Evolutionary conservation across 2,797 vertebrate genomes (phyloP).

Genomic region (Sebastes taczanowskii): DNA sequence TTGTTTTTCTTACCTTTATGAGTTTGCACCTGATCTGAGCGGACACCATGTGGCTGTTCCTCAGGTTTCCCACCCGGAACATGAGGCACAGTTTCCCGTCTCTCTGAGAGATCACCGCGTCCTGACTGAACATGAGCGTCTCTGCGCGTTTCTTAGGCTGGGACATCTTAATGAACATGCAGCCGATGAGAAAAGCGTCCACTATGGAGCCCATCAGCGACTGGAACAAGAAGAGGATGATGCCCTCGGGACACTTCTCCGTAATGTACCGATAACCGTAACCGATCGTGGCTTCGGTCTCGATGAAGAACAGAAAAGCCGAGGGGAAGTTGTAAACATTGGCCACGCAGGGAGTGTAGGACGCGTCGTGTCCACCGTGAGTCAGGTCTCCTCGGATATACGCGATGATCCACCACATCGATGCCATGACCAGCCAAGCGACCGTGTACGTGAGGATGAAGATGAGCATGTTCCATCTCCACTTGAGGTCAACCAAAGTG

Average conservation of each 20-base stretch:
- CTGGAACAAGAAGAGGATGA: slow-evolving; percentile 93
- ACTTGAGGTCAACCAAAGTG: slow-evolving; percentile 92
- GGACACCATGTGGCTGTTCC: slow-evolving; percentile 96
- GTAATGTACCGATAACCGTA: slow-evolving; percentile 93
- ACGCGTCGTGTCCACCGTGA: slow-evolving; percentile 75
- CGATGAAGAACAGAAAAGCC: slow-evolving; percentile 94
- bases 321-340: slow-evolving; percentile 96
- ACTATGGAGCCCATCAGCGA: slow-evolving; percentile 92
- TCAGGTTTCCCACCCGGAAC: slow-evolving; percentile 93
- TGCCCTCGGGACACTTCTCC: slow-evolving; percentile 91
- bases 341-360: slow-evolving; percentile 90
- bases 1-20: slow-evolving; percentile 85
- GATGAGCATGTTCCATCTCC: slow-evolving; percentile 94
- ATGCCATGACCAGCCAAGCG: slow-evolving; percentile 93
- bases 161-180: slow-evolving; percentile 97
- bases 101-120: slow-evolving; percentile 90
- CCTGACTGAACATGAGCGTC: slow-evolving; percentile 93
- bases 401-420: slow-evolving; percentile 94
- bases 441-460: slow-evolving; percentile 93
- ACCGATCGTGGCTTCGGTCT: slow-evolving; percentile 93
- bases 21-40: slow-evolving; percentile 95
- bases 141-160: slow-evolving; percentile 94
- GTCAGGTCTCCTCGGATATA: slow-evolving; percentile 90
- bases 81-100: slow-evolving; percentile 93
- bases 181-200: slow-evolving; percentile 93